Evolutionary conservation across 2,888 invertebrate genomes (phyloP).

Genomic region (Balanococcus diminutus): DNA sequence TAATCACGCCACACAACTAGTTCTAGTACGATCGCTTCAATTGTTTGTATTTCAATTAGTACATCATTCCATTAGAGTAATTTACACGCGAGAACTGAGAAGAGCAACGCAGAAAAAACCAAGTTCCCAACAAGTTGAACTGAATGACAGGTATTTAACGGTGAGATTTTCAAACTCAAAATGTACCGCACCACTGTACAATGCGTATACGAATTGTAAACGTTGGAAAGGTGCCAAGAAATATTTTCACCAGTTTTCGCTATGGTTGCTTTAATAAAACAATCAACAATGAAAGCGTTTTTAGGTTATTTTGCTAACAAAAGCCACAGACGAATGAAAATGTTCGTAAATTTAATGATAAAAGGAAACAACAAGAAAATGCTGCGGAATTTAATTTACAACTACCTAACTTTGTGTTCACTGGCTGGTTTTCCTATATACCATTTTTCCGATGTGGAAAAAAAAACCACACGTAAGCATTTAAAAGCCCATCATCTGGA

Average conservation of each 20-base stretch:
- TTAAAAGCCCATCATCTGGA: constrained; percentile 36
- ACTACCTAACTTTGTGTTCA: constrained; percentile 35
- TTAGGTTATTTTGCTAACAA: constrained; percentile 41
- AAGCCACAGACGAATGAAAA: constrained; percentile 38
- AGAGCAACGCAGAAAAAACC: background rate
- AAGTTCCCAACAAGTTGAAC: constrained; percentile 28
- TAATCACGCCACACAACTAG: background rate
- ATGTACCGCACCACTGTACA: constrained; percentile 14
- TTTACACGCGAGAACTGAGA: background rate
- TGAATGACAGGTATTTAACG: constrained; percentile 41
- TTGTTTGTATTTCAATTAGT: constrained; percentile 28
- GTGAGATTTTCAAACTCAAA: constrained; percentile 28
- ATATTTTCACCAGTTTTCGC: constrained; percentile 39
- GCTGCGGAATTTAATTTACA: constrained; percentile 43
- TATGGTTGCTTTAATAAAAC: constrained; percentile 34
- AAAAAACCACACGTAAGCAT: constrained; percentile 31
- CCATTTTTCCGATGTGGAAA: background rate
- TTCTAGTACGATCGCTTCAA: background rate
- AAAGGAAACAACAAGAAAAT: constrained; percentile 41
- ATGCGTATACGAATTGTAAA: constrained; percentile 20
- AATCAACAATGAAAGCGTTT: constrained; percentile 43
- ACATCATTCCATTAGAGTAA: constrained; percentile 36
- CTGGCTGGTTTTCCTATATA: constrained; percentile 25
- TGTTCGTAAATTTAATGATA: constrained; percentile 43
- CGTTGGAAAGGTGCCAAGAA: constrained; percentile 42